phyloP scores from a whole-genome alignment of 2,797 vertebrate species.

The Petrocephalus sullivani region DNA sequence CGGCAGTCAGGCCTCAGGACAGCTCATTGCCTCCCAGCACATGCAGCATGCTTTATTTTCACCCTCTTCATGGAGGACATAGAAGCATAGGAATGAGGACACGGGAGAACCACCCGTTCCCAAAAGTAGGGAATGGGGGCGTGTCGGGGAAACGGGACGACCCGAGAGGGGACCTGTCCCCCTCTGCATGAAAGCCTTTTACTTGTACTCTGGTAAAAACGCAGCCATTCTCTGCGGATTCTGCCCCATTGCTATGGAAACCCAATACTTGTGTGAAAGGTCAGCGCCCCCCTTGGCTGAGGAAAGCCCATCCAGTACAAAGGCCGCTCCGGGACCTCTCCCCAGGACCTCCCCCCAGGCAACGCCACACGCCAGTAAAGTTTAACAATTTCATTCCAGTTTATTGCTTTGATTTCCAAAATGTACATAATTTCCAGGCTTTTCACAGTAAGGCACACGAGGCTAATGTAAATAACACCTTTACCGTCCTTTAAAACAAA shows the following conservation, averaged over 20 bases:
- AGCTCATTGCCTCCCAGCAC: background rate
- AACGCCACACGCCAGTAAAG: background rate
- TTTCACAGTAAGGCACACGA: conserved; percentile 52
- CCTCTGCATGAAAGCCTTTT: background rate
- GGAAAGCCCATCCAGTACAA: background rate
- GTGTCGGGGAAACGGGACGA: background rate
- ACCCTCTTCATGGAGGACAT: background rate
- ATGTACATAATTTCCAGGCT: conserved; percentile 58
- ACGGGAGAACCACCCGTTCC: background rate
- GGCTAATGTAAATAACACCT: conserved; percentile 33
- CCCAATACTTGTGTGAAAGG: background rate
- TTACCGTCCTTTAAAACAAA: conserved; percentile 35
- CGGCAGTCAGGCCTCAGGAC: background rate
- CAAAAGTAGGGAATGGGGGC: background rate
- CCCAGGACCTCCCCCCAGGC: background rate
- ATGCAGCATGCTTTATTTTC: background rate
- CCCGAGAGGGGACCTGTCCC: background rate
- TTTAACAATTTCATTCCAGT: conserved; percentile 48
- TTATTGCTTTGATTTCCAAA: conserved; percentile 55
- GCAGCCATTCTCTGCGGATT: background rate
- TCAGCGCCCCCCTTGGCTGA: background rate
- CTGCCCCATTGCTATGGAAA: background rate
- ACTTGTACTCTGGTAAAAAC: background rate
- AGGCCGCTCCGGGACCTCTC: background rate
- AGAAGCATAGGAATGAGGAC: background rate